Evolutionary conservation across 1,140 invertebrate genomes (phyloP).

Genomic region (Heliconius congener): DNA sequence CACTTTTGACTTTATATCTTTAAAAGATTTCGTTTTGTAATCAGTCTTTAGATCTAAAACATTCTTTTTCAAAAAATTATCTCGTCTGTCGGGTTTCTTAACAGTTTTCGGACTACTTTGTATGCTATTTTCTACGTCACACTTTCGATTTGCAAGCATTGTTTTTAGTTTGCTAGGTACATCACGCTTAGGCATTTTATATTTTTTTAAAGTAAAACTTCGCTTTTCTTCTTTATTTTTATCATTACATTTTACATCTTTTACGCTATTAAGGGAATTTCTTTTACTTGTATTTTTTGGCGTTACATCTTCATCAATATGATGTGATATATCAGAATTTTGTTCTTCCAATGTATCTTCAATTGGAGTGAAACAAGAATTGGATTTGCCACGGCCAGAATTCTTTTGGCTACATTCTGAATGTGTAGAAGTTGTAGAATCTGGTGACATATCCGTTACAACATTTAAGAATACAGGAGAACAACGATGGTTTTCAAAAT

Average conservation of each 20-base stretch:
- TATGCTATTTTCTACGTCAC: constrained; percentile 76
- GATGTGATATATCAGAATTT: constrained; percentile 48
- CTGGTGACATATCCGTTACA: constrained; percentile 83
- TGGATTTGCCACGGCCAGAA: constrained; percentile 53
- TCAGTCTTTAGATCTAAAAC: constrained; percentile 84
- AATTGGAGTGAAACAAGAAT: constrained; percentile 57
- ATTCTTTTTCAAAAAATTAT: constrained; percentile 90
- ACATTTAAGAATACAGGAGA: constrained; percentile 78
- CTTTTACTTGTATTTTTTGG: constrained; percentile 71
- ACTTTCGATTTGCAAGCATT: constrained; percentile 82
- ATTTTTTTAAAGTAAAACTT: constrained; percentile 84
- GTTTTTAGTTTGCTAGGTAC: constrained; percentile 88
- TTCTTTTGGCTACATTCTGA: constrained; percentile 78
- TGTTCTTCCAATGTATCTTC: constrained; percentile 59
- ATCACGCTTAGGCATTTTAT: constrained; percentile 89
- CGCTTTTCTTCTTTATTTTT: constrained; percentile 82
- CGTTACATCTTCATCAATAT: constrained; percentile 60
- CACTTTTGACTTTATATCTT: constrained; percentile 91
- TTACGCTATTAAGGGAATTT: constrained; percentile 73
- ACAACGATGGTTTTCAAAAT: constrained; percentile 86
- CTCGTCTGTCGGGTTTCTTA: constrained; percentile 85
- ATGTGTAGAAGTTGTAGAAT: constrained; percentile 79
- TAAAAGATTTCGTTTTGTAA: constrained; percentile 86
- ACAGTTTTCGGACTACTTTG: constrained; percentile 72
- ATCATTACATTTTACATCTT: constrained; percentile 56